A percentile compares a stretch with the other conserved stretches of the same genome.
Evolutionary conservation across 2,797 vertebrate species (phyloP).

Genomic region (Ibycter americanus): DNA sequence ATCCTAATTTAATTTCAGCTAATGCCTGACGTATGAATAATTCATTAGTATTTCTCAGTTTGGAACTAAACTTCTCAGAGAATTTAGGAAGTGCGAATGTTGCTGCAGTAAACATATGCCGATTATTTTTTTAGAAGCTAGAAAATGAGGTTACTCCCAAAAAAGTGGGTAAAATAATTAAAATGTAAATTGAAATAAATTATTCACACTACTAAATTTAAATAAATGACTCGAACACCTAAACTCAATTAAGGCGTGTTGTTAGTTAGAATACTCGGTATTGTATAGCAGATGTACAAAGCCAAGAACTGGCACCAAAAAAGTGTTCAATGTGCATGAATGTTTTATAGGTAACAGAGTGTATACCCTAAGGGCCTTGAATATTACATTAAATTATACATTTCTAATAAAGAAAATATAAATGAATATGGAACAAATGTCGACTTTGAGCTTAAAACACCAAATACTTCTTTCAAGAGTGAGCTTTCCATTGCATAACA

Average conservation of each 20-base stretch:
- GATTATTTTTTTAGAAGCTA: slow-evolving; percentile 57
- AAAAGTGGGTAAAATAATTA: slow-evolving; percentile 72
- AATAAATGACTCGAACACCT: slow-evolving; percentile 3
- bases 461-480: not conserved
- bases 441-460: slow-evolving; percentile 28
- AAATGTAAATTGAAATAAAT: slow-evolving; percentile 69
- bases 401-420: slow-evolving; percentile 69
- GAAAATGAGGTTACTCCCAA: slow-evolving; percentile 65
- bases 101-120: slow-evolving; percentile 68
- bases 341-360: slow-evolving; percentile 62
- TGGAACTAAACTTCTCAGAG: slow-evolving; percentile 57
- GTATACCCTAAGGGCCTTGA: slow-evolving; percentile 43
- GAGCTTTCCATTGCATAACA: not conserved
- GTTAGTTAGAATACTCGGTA: slow-evolving; percentile 37
- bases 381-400: slow-evolving; percentile 66
- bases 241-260: slow-evolving; percentile 50
- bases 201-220: slow-evolving; percentile 38
- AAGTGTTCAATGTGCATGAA: slow-evolving; percentile 42
- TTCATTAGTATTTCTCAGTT: slow-evolving; percentile 59
- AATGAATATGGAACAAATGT: slow-evolving; percentile 61
- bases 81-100: slow-evolving; percentile 54
- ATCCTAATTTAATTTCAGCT: slow-evolving; percentile 41
- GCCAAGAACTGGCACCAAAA: slow-evolving; percentile 1
- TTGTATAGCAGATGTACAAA: slow-evolving; percentile 48
- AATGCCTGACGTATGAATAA: slow-evolving; percentile 41